Evolutionary conservation across 2,113 vertebrate species (phyloP), one percentile per base, ranked within the genome.

Genomic region (Myotis lucifugus): DNA sequence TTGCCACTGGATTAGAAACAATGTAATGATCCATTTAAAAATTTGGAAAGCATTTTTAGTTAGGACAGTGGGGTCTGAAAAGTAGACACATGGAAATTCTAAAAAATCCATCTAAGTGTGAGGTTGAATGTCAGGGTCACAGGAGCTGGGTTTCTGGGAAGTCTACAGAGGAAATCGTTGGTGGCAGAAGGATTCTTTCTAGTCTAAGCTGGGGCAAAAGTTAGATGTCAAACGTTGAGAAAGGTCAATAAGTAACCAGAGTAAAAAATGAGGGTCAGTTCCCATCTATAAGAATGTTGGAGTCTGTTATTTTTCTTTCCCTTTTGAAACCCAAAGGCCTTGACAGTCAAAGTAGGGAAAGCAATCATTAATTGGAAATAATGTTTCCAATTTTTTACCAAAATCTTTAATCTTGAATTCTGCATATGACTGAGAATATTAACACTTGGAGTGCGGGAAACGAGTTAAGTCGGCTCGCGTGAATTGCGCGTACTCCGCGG

Each of bases 361-460:
- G 5, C 21, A 87, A 48, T 92, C 23, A 77, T 46, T 79, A 32
- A 95, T 34, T 59, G 0, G 61, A 19, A 82, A 42, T 61, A 37
- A 13, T 72, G 34, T 85, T 78, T 86, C 17, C 42, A 85, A 52
- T 90, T 89, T 9, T 66, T 85, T 52, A 59, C 27, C 59, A 85
- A 88, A 88, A 91, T 78, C 4, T 89, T 83, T 69, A 40, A 72
- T 77, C 27, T 72, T 89, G 76, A 96, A 72, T 92, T 96, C 56
- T 93, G 29, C 56, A 89, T 82, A 83, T 10, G 14, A 72, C 19
- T 81, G 42, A 92, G 54, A 67, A 32, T 74, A 87, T 2, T 52
- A n/a, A n/a, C n/a, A n/a, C n/a, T n/a, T n/a, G n/a, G n/a, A n/a
- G n/a, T n/a, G n/a, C n/a, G n/a, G n/a, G n/a, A n/a, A n/a, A n/a